Conservation (phyloP, 2,797 vertebrate species). For the Paguma larvata region DNA sequence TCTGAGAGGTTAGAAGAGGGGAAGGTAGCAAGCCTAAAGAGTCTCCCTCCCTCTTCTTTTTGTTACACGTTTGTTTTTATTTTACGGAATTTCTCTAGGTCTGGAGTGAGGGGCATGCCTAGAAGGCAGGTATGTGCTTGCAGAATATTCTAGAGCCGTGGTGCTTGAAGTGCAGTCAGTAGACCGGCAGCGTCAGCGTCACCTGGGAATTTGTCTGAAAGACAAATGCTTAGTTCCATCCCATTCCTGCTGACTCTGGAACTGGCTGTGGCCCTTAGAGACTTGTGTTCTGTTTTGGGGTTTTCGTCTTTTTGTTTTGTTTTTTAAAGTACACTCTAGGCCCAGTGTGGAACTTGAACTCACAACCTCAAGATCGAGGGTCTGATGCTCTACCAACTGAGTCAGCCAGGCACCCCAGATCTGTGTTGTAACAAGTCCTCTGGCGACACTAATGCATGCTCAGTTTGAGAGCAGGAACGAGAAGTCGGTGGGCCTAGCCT, state of each 20-base stretch:
- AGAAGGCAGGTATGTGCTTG: neutral
- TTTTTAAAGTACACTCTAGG: neutral
- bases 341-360: neutral
- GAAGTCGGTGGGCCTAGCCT: neutral
- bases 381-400: neutral
- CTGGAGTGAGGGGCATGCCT: neutral
- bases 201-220: neutral
- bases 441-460: neutral
- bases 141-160: neutral
- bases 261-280: neutral
- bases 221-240: neutral
- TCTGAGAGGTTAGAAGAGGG: neutral
- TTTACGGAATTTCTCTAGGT: neutral
- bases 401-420: neutral
- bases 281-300: neutral
- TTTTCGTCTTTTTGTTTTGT: neutral
- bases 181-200: neutral
- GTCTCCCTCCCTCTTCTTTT: neutral
- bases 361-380: neutral
- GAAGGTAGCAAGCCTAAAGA: neutral
- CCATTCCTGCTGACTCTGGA: neutral
- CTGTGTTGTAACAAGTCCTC: neutral
- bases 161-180: neutral
- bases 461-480: neutral
- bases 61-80: neutral